Evolutionary conservation across 2,888 invertebrate genomes (phyloP).

Genomic region (Chelonus formosanus): DNA sequence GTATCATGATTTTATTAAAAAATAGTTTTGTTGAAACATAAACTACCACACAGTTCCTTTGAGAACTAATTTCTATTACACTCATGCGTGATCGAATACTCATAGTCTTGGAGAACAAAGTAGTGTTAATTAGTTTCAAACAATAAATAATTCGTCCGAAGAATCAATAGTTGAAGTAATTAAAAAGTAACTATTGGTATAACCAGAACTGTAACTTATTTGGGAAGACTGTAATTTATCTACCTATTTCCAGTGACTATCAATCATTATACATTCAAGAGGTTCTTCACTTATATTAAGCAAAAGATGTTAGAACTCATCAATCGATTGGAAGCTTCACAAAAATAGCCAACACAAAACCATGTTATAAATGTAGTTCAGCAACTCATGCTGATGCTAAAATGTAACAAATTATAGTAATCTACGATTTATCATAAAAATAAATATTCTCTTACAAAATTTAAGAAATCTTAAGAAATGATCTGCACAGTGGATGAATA

Average conservation of each 20-base stretch:
- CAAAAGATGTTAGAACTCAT: constrained; percentile 75
- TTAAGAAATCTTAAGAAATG: too few species aligned
- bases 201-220: not conserved
- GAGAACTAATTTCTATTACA: constrained; percentile 73
- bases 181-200: too few species aligned
- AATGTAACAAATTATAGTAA: too few species aligned
- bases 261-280: constrained; percentile 73
- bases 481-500: too few species aligned
- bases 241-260: constrained; percentile 68
- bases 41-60: constrained; percentile 76
- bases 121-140: constrained; percentile 68
- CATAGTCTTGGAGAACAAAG: constrained; percentile 77
- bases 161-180: not conserved
- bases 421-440: too few species aligned
- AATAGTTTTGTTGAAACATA: constrained; percentile 90
- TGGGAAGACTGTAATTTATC: not conserved
- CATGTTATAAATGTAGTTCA: constrained; percentile 81
- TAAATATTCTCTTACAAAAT: too few species aligned
- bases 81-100: constrained; percentile 72
- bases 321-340: constrained; percentile 82
- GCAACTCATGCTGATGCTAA: constrained; percentile 84
- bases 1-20: constrained; percentile 83
- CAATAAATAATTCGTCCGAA: not conserved
- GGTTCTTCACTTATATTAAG: constrained; percentile 88
- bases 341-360: constrained; percentile 77